Conservation (phyloP, 2,888 invertebrate genomes). For the Acanthosepion lycidas region DNA sequence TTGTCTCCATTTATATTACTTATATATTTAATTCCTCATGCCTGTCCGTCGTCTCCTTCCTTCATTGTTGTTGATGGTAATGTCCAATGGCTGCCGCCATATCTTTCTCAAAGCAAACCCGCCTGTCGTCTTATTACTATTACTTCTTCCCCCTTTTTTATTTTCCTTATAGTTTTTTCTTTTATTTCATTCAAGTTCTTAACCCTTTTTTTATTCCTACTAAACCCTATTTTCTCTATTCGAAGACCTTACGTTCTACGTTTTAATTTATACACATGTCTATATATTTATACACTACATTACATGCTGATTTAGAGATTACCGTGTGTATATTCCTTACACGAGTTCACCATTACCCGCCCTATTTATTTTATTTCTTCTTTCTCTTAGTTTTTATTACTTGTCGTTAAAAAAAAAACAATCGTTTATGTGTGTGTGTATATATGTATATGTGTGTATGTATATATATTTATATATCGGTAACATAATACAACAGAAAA, state of each 20-base stretch:
- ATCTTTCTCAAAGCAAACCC: background rate
- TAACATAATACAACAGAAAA: too few relatives aligned
- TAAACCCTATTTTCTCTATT: background rate
- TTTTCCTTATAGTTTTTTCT: background rate
- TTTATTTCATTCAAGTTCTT: background rate
- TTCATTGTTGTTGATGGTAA: slow-evolving; percentile 44
- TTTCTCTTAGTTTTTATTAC: background rate
- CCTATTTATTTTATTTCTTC: slow-evolving; percentile 47
- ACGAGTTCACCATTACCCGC: slow-evolving; percentile 51
- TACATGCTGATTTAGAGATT: background rate
- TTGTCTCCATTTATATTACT: background rate
- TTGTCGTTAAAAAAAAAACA: background rate
- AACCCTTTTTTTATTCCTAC: background rate
- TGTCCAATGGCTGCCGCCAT: slow-evolving; percentile 43
- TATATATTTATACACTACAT: background rate
- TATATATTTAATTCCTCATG: background rate
- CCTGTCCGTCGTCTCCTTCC: slow-evolving; percentile 35
- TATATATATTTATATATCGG: background rate
- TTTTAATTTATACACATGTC: background rate
- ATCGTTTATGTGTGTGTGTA: background rate
- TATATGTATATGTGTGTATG: background rate
- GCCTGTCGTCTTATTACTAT: background rate
- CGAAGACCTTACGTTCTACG: background rate
- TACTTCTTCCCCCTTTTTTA: background rate
- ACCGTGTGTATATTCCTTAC: slow-evolving; percentile 6